Evolutionary conservation across 1,140 invertebrate genomes (phyloP), one percentile per base, ranked within the genome.

Genomic region (Oedothorax gibbosus): DNA sequence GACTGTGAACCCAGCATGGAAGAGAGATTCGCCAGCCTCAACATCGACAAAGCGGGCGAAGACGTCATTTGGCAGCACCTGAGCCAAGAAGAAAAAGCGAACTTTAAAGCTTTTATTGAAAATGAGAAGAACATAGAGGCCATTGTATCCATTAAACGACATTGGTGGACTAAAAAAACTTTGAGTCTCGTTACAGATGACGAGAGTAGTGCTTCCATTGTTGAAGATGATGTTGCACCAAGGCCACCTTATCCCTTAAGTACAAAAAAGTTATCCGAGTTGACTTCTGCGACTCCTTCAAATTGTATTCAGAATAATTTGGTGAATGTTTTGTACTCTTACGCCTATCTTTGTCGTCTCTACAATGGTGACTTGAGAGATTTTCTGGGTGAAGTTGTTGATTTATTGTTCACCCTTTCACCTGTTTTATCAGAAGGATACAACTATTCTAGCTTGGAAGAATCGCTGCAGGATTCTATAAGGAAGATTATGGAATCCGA

Each of bases 341-440:
- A 84, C 62, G 51, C 60, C 7, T 84, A 75, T 76, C n/a, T 84
- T 7, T 84, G 51, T 68, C 57, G 81, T 11, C 76, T 84, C 76
- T 84, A 75, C 57, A 84, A 84, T 49, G 73, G 71, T 76, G 81
- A 84, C 12, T 60, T 84, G 8, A 21, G 81, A 75, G 81, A 84
- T 50, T 66, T 84, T 51, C 12, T 56, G 2, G 72, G 66, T 9
- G 71, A 84, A 21, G 60, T 57, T 75, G 81, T 76, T n/a, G 60
- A 76, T 56, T 35, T 12, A 21, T 20, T 84, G 5, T 84, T 84
- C 56, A 6, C 7, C 7, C 18, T 84, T 8, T 49, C 50, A 50
- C 81, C 81, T 15, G 71, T 76, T 21, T 56, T 84, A 60, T 54
- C 51, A 9, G 62, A 75, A 66, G 20, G 53, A 14, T 15, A 53